Evolutionary conservation across 2,113 vertebrate genomes (phyloP), one percentile per base, ranked within the genome.

Genomic region (Pachypanchax playfairii): DNA sequence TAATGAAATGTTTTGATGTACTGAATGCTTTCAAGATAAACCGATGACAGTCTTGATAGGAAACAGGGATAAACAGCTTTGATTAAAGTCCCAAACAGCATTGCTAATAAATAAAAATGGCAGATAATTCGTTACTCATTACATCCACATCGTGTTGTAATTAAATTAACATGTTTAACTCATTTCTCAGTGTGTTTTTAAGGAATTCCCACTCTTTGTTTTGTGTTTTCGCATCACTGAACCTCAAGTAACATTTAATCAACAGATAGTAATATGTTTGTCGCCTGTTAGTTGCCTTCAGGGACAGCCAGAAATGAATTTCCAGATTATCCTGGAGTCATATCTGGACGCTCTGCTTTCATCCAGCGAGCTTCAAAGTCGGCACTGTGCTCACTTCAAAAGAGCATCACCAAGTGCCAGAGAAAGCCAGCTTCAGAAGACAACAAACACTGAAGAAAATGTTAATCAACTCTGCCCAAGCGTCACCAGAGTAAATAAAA

Each of bases 401-500:
- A 87, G 72, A 53, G 65, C 79, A 50, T 77, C 86, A 63, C 61
- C 50, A 62, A 84, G 68, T 88, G 89, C 84, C 90, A 91, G 85
- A 91, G 89, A 89, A 72, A 82, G 29, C 84, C 77, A 9, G 70
- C 75, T 89, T 75, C 80, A 78, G 48, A 87, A 87, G 80, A 87
- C 84, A 85, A 89, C 88, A 87, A 91, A 86, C 85, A 79, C 80
- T 50, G 65, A 70, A 83, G 75, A 88, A 86, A 87, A 88, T 87
- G 85, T 80, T 83, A 85, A 89, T 89, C 85, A 86, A 67, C 50
- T 70, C 65, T 44, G 63, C 65, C 79, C 76, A 18, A 66, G 68
- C 76, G 83, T 86, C 80, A 83, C 83, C 86, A 90, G 84, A 87
- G 89, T 88, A 90, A 91, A 87, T 86, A 82, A 82, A 86, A 86